Evolutionary conservation across 1,140 invertebrate species (phyloP).

Genomic region (Heliconius melpomene): DNA sequence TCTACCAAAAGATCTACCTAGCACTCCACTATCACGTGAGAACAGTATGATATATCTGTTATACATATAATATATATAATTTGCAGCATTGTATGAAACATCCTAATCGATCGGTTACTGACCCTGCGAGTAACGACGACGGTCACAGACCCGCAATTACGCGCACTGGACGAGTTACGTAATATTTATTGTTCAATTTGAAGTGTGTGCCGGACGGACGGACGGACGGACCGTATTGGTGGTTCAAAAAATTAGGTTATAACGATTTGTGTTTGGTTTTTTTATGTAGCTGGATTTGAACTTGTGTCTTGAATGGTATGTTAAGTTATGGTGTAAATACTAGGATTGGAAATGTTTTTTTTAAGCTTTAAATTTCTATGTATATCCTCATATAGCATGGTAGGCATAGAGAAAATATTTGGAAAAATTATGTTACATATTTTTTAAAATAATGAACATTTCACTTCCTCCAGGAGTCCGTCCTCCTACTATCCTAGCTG

Average conservation of each 20-base stretch:
- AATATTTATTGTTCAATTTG: conserved; percentile 20
- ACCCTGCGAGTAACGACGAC: conserved; percentile 49
- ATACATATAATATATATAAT: neutral
- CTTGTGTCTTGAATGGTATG: too few relatives aligned
- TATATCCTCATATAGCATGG: too few relatives aligned
- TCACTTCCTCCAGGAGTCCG: too few relatives aligned
- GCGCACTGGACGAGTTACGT: conserved; percentile 29
- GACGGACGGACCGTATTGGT: neutral
- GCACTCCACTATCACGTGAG: neutral
- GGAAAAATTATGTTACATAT: too few relatives aligned
- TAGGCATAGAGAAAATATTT: too few relatives aligned
- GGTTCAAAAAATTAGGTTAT: neutral
- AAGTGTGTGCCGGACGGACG: neutral
- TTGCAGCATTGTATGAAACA: conserved; percentile 26
- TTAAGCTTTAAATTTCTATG: too few relatives aligned
- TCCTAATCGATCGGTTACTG: conserved; percentile 67
- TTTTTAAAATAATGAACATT: too few relatives aligned
- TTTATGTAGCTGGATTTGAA: neutral
- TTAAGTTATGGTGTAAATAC: too few relatives aligned
- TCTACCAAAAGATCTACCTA: neutral
- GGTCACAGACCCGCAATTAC: conserved; percentile 32
- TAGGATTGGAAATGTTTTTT: too few relatives aligned
- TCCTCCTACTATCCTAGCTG: too few relatives aligned
- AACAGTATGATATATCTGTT: neutral
- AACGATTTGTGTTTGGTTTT: neutral